Conservation (phyloP, 2,888 invertebrate genomes). For the Schizaphis graminum region DNA sequence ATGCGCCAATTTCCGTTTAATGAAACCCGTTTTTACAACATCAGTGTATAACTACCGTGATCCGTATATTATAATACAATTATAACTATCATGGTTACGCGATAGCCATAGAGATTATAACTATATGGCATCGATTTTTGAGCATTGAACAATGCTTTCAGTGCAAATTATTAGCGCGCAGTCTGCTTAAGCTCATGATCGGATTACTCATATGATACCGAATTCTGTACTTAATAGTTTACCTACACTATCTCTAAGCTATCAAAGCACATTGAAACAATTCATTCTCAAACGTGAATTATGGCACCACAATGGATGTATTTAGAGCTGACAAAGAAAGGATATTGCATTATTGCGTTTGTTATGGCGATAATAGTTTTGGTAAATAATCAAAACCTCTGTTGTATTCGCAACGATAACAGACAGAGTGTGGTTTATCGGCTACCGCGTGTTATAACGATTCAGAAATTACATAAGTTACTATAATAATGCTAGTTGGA, state of each 20-base stretch:
- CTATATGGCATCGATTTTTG: background rate
- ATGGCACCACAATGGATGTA: background rate
- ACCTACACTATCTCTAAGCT: background rate
- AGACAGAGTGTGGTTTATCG: background rate
- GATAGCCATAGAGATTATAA: background rate
- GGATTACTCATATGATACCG: background rate
- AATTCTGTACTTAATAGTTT: background rate
- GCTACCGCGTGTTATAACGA: background rate
- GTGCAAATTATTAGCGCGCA: too few relatives aligned
- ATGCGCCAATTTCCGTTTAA: background rate
- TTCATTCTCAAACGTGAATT: background rate
- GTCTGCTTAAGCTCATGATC: background rate
- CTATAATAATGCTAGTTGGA: background rate
- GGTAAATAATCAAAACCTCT: background rate
- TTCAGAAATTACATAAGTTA: background rate
- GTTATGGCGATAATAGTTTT: background rate
- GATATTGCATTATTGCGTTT: background rate
- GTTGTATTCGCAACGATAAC: background rate
- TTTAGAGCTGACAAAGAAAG: background rate
- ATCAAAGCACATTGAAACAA: background rate
- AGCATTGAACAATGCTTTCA: background rate
- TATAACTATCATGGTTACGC: background rate
- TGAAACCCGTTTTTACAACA: background rate
- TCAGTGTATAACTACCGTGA: too few relatives aligned
- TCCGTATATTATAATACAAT: too few relatives aligned